Percentiles rank a stretch among this genome's conserved stretches.
phyloP scores from a whole-genome alignment of 2,113 vertebrate species.

The Plectropomus leopardus region DNA sequence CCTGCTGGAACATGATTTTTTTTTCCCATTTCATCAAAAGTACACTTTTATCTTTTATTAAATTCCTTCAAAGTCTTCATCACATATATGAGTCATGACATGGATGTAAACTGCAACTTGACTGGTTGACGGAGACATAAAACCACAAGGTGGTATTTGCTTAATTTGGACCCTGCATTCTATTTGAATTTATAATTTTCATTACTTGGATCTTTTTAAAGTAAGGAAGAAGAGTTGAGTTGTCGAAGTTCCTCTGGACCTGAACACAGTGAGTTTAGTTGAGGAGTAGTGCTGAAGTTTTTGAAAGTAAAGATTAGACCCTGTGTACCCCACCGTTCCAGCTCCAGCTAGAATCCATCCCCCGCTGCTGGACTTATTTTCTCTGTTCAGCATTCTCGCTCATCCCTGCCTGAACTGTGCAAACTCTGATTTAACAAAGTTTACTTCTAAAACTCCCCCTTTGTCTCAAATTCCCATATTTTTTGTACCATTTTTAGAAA shows the following conservation, averaged over 20 bases:
- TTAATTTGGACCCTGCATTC: background rate
- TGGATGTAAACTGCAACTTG: too few species aligned
- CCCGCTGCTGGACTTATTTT: slow-evolving; percentile 37
- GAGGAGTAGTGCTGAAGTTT: slow-evolving; percentile 25
- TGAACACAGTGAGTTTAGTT: background rate
- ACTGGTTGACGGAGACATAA: too few species aligned
- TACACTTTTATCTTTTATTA: too few species aligned
- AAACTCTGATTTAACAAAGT: slow-evolving; percentile 38
- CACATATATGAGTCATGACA: too few species aligned
- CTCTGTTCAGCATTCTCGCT: slow-evolving; percentile 2
- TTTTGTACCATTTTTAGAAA: slow-evolving; percentile 39
- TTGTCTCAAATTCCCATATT: slow-evolving; percentile 18
- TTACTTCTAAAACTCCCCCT: slow-evolving; percentile 2
- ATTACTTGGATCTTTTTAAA: background rate
- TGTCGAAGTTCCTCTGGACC: background rate
- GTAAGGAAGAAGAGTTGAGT: background rate
- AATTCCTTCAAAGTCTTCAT: too few species aligned
- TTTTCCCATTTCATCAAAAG: too few species aligned
- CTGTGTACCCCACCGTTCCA: slow-evolving; percentile 26
- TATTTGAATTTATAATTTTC: background rate
- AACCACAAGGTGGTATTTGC: background rate
- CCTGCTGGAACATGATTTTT: too few species aligned
- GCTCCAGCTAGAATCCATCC: slow-evolving; percentile 11
- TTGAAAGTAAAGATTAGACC: slow-evolving; percentile 33
- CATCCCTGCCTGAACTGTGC: background rate